Base-by-base conservation (phyloP, 2,888 invertebrate genomes). In the Catocala sponsa region DNA sequence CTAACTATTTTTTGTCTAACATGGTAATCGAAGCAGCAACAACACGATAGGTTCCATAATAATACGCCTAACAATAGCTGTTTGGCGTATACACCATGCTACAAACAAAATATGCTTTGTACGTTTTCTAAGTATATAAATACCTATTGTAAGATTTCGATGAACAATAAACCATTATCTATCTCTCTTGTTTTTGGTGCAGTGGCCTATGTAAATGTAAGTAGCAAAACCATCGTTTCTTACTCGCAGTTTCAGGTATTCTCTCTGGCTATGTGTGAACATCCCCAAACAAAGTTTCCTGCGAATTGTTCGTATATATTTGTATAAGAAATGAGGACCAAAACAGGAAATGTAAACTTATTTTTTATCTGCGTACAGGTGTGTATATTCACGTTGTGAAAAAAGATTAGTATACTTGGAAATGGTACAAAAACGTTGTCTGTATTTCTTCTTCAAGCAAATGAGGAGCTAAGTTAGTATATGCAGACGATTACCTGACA, bases 301-400 rank as follows among this genome's bases (percentile, higher is more conserved):
- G 82, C 76, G 87, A 85, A 91, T 89, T 87, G 87, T 91, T 89
- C 85, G 89, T 88, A 89, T 89, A 90, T 82, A 91, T 91, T 91
- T 90, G 90, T 89, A 83, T 90, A 88, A 88, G 88, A 88, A 91
- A 91, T 91, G 88, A 91, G 89, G 68, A 81, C 76, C 77, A 82
- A 80, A 85, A 84, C 81, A 85, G 85, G 84, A 89, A 89, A 80
- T 80, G 82, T 80, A 78, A 80, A 80, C 76, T 82, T 53, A 58
- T 86, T 85, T 85, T 82, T 86, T 85, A 76, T 68, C 70, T 74
- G 65, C 72, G 77, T 78, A 76, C 76, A 72, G 63, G 63, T 72
- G 58, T 68, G 62, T 65, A 72, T 77, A 77, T 72, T 65, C 70
- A 68, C 51, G 43, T 25, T 46, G 41, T 32, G n/a, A 12, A 32